These are phyloP conservation scores for Lamellibrachia luymesi DNA, from an alignment of 1,140 invertebrate species.

Conservation along the genomic window DNA sequence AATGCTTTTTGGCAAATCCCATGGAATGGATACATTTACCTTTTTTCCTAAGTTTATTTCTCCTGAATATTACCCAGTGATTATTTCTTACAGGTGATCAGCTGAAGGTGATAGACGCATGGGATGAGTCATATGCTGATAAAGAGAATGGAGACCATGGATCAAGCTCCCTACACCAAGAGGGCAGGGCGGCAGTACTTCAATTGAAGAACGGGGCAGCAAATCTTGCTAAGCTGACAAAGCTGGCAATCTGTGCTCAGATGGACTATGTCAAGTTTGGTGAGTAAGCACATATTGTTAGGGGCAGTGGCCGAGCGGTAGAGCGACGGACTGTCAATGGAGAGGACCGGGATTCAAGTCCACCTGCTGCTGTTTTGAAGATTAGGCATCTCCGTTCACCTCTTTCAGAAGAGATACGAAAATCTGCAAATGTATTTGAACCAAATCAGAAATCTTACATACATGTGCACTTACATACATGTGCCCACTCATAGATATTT, in stretches of 20 bases:
- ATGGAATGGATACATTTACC: not conserved
- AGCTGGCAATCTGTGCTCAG: not conserved
- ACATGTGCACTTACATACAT: not conserved
- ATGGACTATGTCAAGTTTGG: constrained; percentile 13
- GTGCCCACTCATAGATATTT: not conserved
- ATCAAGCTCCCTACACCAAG: not conserved
- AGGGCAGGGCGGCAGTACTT: not conserved
- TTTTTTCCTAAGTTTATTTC: not conserved
- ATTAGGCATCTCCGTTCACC: too few species aligned
- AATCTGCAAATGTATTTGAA: too few species aligned
- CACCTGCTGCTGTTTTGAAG: too few species aligned
- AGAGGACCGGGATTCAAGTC: too few species aligned
- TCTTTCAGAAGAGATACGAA: too few species aligned
- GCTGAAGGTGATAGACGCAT: constrained; percentile 5
- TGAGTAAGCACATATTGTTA: not conserved
- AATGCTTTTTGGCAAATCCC: too few species aligned
- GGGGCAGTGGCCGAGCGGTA: not conserved
- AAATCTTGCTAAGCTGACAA: not conserved
- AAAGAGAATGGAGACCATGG: not conserved
- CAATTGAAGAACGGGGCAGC: not conserved
- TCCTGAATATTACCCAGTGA: not conserved
- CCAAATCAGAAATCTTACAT: not conserved
- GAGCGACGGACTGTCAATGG: too few species aligned
- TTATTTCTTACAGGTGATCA: not conserved
- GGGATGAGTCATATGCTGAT: not conserved